phyloP scores from a whole-genome alignment of 2,797 vertebrate species.

The Hippocampus kuda region DNA sequence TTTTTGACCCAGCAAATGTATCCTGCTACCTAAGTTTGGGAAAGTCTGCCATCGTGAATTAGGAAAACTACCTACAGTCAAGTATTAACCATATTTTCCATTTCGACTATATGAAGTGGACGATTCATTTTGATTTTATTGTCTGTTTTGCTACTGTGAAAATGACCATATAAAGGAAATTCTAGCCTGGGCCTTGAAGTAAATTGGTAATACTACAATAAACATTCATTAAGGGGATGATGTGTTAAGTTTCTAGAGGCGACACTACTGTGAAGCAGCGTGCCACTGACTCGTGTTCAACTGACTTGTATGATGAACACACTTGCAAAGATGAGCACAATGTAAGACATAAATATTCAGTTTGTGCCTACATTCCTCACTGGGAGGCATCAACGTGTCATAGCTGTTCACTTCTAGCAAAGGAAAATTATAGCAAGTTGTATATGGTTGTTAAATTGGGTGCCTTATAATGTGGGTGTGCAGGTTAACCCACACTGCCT shows the following conservation, averaged over 20 bases:
- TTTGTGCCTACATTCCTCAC: slow-evolving; percentile 1
- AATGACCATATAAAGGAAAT: not conserved
- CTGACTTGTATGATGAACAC: not conserved
- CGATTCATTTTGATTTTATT: not conserved
- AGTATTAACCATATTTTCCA: not conserved
- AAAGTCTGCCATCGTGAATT: not conserved
- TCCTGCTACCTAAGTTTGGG: not conserved
- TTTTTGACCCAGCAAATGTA: not conserved
- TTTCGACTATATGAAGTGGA: not conserved
- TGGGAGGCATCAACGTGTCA: not conserved
- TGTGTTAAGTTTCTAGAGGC: not conserved
- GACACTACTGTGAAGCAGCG: not conserved
- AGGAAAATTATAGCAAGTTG: not conserved
- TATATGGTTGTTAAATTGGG: not conserved
- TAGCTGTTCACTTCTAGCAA: not conserved
- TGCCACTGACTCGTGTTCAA: not conserved
- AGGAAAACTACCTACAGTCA: not conserved
- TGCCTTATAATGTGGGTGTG: slow-evolving; percentile 1
- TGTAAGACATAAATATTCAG: not conserved
- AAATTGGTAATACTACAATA: not conserved
- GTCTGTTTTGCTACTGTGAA: not conserved
- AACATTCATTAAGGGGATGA: not conserved
- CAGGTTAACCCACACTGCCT: slow-evolving; percentile 3
- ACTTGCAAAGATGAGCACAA: not conserved
- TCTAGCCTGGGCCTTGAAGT: not conserved